Evolutionary conservation across 2,888 invertebrate genomes (phyloP).

Genomic region (Tipula confusa): DNA sequence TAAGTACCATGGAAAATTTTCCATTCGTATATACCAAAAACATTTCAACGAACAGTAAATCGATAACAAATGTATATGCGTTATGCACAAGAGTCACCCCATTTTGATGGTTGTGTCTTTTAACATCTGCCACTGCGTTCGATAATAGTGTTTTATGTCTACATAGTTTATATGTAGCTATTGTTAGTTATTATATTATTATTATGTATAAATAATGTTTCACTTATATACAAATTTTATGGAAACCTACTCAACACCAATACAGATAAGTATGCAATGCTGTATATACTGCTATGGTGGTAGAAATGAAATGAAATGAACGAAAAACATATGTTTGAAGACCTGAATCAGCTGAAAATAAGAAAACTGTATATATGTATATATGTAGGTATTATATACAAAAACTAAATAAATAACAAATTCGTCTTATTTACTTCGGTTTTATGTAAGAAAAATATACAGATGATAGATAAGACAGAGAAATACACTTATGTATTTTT

Average conservation of each 20-base stretch:
- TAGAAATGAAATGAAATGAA: background rate
- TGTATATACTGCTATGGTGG: background rate
- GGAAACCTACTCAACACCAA: background rate
- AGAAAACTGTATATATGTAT: background rate
- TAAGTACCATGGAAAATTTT: background rate
- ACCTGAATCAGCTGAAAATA: background rate
- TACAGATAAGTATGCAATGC: background rate
- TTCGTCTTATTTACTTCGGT: background rate
- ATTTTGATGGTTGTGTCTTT: background rate
- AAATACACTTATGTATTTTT: conserved; percentile 16
- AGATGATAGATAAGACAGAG: background rate
- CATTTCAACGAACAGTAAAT: background rate
- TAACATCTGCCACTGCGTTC: background rate
- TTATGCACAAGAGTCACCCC: background rate
- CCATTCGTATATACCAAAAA: background rate
- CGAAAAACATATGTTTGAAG: conserved; percentile 25
- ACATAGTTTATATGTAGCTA: too few species aligned
- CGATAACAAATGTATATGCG: background rate
- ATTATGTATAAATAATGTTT: background rate
- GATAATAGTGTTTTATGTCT: background rate
- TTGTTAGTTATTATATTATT: background rate
- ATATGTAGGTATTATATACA: too few species aligned
- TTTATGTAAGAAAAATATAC: background rate
- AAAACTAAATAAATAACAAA: background rate
- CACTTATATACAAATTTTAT: background rate